Base-by-base conservation (phyloP, 2,797 vertebrate genomes). In the Sebastes jordani region DNA sequence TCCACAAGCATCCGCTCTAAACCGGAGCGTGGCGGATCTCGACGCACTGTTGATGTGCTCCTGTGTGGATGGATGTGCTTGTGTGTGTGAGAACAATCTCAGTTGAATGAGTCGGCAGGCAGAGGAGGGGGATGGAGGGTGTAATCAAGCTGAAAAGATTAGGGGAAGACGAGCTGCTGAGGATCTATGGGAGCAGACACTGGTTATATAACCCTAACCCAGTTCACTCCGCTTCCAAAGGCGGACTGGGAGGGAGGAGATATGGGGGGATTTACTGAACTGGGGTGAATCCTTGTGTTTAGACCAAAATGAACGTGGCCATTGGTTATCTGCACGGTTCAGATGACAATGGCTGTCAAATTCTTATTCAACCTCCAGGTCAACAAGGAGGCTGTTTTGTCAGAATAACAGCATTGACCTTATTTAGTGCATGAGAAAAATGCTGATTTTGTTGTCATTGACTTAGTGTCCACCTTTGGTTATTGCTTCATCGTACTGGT, bases 101-200 rank as follows among this genome's bases (percentile, higher is more conserved):
- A 82, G 74, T 76, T 78, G 87, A 93, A 81, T 90, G 91, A 92
- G 85, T 87, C 25, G 68, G 74, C 83, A 82, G 68, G 74, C 84
- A 82, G 86, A 80, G 85, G 86, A 78, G 85, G 79, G 82, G 89
- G 89, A 71, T 74, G 84, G 86, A 78, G 85, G 86, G 92, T 84
- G 91, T 90, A 94, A 95, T 95, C 91, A 93, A 94, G 94, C 94
- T 91, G 93, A 95, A 95, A 89, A 92, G 93, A 95, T 94, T 95
- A 95, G 88, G 88, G 86, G 89, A 94, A 93, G 93, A 93, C 76
- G 91, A 95, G 91, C 86, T 85, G 83, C 89, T 80, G 91, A 93
- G 91, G 82, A 90, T 93, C 87, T 92, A 91, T 93, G 90, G 85
- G 91, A 90, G 88, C 86, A 93, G 95, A 94, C 92, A 94, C 66